A percentile compares a stretch with the other conserved stretches of the same genome.
phyloP scores from a whole-genome alignment of 1,140 invertebrate genomes.

The Leptinotarsa undecemlineata region DNA sequence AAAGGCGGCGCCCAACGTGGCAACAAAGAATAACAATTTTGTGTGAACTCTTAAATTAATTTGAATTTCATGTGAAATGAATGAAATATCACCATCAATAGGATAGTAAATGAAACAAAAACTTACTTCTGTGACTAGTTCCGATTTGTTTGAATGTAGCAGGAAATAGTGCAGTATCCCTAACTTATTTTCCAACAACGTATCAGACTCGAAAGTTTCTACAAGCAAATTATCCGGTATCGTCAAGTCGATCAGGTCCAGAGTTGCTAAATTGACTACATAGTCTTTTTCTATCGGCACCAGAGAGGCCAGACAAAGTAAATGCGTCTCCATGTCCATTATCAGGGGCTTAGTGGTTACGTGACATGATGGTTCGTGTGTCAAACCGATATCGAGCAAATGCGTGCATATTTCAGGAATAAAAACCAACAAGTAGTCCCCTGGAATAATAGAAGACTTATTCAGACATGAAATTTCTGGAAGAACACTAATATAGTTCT shows the following conservation, averaged over 20 bases:
- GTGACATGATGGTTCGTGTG: conserved; percentile 80
- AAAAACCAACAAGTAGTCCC: conserved; percentile 76
- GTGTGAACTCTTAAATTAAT: too few relatives aligned
- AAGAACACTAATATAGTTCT: too few relatives aligned
- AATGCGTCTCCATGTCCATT: conserved; percentile 59
- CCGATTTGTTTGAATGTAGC: conserved; percentile 72
- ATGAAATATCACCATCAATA: not conserved
- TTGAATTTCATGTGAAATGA: not conserved
- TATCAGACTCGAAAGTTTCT: conserved; percentile 69
- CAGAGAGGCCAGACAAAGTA: conserved; percentile 68
- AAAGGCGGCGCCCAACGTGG: too few relatives aligned
- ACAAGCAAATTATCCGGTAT: conserved; percentile 67
- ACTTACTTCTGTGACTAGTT: conserved; percentile 67
- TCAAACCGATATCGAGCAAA: conserved; percentile 75
- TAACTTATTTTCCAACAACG: conserved; percentile 68
- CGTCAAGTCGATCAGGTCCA: conserved; percentile 69
- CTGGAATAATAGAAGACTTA: conserved; percentile 51
- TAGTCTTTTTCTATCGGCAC: conserved; percentile 60
- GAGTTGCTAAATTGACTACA: conserved; percentile 69
- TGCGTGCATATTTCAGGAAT: conserved; percentile 79
- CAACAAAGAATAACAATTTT: too few relatives aligned
- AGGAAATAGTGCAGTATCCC: conserved; percentile 80
- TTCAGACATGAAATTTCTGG: too few relatives aligned
- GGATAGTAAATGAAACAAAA: not conserved
- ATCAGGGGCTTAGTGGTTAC: conserved; percentile 65